A percentile compares a stretch with the other conserved stretches of the same genome.
phyloP scores from a whole-genome alignment of 2,113 vertebrate genomes.

The Neotoma lepida region DNA sequence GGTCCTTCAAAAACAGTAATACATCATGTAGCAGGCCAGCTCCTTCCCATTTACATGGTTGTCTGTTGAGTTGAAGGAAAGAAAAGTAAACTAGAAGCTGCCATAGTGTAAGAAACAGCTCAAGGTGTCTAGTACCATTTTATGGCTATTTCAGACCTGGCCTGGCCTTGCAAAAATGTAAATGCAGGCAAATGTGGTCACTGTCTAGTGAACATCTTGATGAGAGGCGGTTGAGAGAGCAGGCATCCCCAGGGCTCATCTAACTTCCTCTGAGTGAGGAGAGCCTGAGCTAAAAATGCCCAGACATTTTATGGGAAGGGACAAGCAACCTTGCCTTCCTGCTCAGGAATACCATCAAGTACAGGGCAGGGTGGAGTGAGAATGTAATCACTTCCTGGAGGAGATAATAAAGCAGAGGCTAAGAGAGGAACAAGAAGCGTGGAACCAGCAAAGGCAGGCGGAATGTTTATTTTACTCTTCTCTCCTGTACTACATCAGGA shows the following conservation, averaged over 20 bases:
- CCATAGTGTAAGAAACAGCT: not conserved
- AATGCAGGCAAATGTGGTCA: not conserved
- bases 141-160: not conserved
- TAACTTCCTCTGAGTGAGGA: not conserved
- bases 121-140: not conserved
- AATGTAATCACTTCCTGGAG: not conserved
- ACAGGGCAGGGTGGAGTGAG: not conserved
- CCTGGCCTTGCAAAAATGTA: conserved; percentile 4
- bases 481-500: not conserved
- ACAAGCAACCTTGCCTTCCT: not conserved
- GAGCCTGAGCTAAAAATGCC: not conserved
- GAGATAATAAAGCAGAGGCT: not conserved
- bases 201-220: not conserved
- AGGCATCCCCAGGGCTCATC: not conserved
- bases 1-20: conserved; percentile 54
- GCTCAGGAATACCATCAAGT: not conserved
- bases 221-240: not conserved
- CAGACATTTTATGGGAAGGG: not conserved
- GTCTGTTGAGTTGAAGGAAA: conserved; percentile 44
- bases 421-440: not conserved
- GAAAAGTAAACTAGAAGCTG: not conserved
- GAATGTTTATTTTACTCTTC: not conserved
- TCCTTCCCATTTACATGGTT: conserved; percentile 42
- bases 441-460: not conserved
- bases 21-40: conserved; percentile 13